phyloP scores from a whole-genome alignment of 2,888 invertebrate species.

The Rotaria macrura region DNA sequence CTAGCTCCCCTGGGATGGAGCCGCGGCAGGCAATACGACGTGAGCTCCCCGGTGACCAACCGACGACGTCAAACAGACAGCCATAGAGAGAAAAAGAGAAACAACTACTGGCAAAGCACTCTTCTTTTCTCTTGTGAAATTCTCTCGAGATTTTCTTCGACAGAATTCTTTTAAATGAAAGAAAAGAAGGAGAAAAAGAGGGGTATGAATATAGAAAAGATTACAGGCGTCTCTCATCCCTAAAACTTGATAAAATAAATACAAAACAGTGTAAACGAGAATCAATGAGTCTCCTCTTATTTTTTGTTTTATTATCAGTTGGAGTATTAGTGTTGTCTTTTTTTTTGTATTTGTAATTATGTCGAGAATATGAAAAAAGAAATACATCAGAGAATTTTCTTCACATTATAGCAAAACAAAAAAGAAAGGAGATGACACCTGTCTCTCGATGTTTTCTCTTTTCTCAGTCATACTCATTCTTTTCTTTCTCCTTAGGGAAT shows the following conservation, averaged over 20 bases:
- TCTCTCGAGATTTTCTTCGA: neutral
- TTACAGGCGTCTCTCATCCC: neutral
- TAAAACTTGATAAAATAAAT: neutral
- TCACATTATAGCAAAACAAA: neutral
- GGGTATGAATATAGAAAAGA: neutral
- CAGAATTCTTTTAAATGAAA: neutral
- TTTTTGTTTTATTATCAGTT: too few relatives aligned
- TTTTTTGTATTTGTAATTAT: too few relatives aligned
- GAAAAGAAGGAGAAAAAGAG: neutral
- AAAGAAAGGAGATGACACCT: neutral
- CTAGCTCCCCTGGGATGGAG: slow-evolving; percentile 6
- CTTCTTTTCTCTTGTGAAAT: neutral
- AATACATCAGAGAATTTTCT: neutral
- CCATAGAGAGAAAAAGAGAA: slow-evolving; percentile 12
- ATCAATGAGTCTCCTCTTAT: too few relatives aligned
- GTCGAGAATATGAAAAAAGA: neutral
- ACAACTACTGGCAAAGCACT: neutral
- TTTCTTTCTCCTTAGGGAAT: neutral
- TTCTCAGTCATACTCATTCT: neutral
- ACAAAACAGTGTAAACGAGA: neutral
- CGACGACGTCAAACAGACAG: slow-evolving; percentile 15
- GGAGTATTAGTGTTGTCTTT: too few relatives aligned
- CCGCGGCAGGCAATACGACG: slow-evolving; percentile 3
- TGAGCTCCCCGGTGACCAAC: neutral
- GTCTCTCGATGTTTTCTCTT: neutral